Evolutionary conservation across 2,797 vertebrate genomes (phyloP), one percentile per base, ranked within the genome.

Genomic region (Manis pentadactyla): DNA sequence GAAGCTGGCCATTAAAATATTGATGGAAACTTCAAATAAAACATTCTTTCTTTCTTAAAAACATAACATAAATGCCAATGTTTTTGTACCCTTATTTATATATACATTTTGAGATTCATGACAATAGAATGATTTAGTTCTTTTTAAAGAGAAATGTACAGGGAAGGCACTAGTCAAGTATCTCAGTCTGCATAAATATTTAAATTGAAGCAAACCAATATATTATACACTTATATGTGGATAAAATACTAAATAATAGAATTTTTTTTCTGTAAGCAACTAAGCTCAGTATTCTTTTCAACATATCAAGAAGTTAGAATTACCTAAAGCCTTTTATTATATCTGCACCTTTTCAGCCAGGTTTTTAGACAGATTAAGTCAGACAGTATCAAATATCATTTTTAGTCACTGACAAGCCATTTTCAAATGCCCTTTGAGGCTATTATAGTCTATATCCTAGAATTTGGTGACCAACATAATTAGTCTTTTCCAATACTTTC

Each of bases 151-250:
- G 19, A 75, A 95, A 78, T 71, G 8, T 61, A 77, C 17, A 86
- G 7, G 37, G 15, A 83, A 73, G 17, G 37, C 77, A 75, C 1
- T 27, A 71, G 68, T 79, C 34, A 87, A 55, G 49, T 73, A 42
- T 63, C 53, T 97, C 74, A 66, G 18, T 31, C 12, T 51, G 11
- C 23, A 81, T 83, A 61, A 73, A 87, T 87, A 82, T 55, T 94
- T 96, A 73, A 75, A 71, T 68, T 87, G 68, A 92, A 95, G 53
- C 18, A 75, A 84, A 75, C 12, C 69, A 57, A 42, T 53, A 87
- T 29, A 59, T 18, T 91, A 61, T 4, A 49, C 1, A 78, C 57
- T 86, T 78, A 19, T 42, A 57, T 79, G 34, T 69, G 27, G 25
- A 73, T 78, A 74, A 63, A 93, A 71, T 61, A 29, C n/a, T 73